phyloP scores from a whole-genome alignment of 2,113 vertebrate species.

The Burhinus bistriatus region DNA sequence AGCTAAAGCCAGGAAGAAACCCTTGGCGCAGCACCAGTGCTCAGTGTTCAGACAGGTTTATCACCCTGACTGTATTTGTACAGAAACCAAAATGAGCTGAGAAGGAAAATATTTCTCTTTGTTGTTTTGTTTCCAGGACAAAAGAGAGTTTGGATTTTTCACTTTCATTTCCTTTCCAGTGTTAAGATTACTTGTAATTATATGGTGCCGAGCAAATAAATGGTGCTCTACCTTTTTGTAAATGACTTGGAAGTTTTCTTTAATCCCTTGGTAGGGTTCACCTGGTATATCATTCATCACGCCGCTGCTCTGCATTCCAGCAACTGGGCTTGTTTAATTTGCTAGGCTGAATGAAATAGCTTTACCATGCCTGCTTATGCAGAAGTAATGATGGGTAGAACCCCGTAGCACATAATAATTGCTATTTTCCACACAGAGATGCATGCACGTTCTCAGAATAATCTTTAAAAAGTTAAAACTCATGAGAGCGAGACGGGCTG shows the following conservation, averaged over 20 bases:
- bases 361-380: slow-evolving; percentile 5
- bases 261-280: not conserved
- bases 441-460: not conserved
- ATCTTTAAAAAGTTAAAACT: not conserved
- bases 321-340: slow-evolving; percentile 12
- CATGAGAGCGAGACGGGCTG: not conserved
- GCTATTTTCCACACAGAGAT: not conserved
- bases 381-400: not conserved
- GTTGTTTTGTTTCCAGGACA: not conserved
- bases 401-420: not conserved
- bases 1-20: not conserved
- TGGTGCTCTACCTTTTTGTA: not conserved
- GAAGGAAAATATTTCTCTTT: not conserved
- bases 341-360: not conserved
- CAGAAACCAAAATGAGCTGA: not conserved
- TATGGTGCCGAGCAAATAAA: not conserved
- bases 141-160: not conserved
- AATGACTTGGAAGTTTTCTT: not conserved
- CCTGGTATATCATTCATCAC: not conserved
- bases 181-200: not conserved
- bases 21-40: not conserved
- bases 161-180: not conserved
- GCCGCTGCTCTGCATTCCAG: not conserved
- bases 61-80: not conserved
- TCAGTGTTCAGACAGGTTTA: not conserved